Conservation (phyloP, 2,797 vertebrate species). For the Pachyuromys duprasi region DNA sequence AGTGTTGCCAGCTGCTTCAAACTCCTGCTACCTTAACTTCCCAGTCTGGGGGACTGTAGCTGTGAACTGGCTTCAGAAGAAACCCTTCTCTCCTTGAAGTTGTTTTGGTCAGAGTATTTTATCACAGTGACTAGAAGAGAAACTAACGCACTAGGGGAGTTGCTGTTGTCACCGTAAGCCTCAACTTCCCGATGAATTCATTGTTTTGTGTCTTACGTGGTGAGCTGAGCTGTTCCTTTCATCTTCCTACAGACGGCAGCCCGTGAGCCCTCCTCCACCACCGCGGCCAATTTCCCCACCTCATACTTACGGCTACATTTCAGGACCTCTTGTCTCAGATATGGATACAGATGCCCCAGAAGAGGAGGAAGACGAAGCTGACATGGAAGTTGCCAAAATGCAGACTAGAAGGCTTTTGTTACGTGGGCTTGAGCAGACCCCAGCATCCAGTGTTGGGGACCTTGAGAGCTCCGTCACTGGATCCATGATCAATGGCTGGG, state of each 20-base stretch:
- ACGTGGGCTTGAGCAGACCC: constrained; percentile 97
- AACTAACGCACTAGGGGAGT: neutral
- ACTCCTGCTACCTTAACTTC: neutral
- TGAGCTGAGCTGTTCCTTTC: constrained; percentile 28
- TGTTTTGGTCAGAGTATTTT: neutral
- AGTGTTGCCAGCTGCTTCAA: neutral
- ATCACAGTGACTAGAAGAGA: neutral
- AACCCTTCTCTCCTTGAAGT: neutral
- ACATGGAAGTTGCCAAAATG: constrained; percentile 95
- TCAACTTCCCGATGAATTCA: neutral
- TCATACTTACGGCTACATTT: constrained; percentile 98
- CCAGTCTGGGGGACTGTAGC: neutral
- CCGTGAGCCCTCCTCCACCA: constrained; percentile 94
- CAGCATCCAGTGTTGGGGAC: constrained; percentile 97
- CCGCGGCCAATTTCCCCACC: constrained; percentile 95
- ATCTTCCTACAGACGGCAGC: constrained; percentile 90
- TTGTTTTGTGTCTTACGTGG: neutral
- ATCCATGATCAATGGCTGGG: constrained; percentile 99
- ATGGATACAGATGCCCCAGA: constrained; percentile 97
- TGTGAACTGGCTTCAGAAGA: neutral
- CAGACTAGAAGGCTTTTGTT: constrained; percentile 94
- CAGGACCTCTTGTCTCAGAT: constrained; percentile 93
- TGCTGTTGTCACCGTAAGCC: neutral
- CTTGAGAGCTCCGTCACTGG: constrained; percentile 98
- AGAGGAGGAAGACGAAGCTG: constrained; percentile 95